A percentile compares a stretch with the other conserved stretches of the same genome.
These are phyloP conservation scores for Seriola aureovittata DNA, from an alignment of 2,113 vertebrate genomes.

Conservation along the genomic window DNA sequence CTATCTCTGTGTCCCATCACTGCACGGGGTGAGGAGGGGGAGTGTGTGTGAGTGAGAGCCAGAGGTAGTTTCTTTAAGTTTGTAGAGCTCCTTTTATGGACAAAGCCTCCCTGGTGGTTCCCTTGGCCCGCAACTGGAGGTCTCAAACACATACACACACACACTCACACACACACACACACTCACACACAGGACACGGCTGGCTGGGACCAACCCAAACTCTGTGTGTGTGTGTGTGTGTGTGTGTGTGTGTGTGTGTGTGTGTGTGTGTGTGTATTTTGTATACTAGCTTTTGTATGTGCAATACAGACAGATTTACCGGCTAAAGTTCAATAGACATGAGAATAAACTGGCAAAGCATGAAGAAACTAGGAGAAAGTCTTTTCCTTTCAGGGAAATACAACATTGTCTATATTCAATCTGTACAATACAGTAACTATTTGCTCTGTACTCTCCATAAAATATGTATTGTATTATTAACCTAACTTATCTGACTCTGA, in stretches of 20 bases:
- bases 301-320: slow-evolving; percentile 32
- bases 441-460: not conserved
- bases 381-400: not conserved
- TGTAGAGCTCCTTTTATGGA: slow-evolving; percentile 82
- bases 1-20: slow-evolving; percentile 52
- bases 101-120: slow-evolving; percentile 73
- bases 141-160: slow-evolving; percentile 52
- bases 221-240: slow-evolving; percentile 41
- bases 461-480: slow-evolving; percentile 1
- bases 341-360: not conserved
- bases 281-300: slow-evolving; percentile 7
- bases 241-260: slow-evolving; percentile 44
- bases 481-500: slow-evolving; percentile 21
- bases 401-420: not conserved
- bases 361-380: not conserved
- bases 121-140: slow-evolving; percentile 67
- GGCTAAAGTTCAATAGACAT: not conserved
- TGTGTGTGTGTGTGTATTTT: slow-evolving; percentile 31
- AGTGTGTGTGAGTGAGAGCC: slow-evolving; percentile 33
- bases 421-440: not conserved
- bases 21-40: slow-evolving; percentile 17
- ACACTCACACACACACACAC: not conserved
- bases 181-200: slow-evolving; percentile 48
- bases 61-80: slow-evolving; percentile 69
- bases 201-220: slow-evolving; percentile 58